phyloP scores from a whole-genome alignment of 2,113 vertebrate genomes.

The Sylvietta virens region DNA sequence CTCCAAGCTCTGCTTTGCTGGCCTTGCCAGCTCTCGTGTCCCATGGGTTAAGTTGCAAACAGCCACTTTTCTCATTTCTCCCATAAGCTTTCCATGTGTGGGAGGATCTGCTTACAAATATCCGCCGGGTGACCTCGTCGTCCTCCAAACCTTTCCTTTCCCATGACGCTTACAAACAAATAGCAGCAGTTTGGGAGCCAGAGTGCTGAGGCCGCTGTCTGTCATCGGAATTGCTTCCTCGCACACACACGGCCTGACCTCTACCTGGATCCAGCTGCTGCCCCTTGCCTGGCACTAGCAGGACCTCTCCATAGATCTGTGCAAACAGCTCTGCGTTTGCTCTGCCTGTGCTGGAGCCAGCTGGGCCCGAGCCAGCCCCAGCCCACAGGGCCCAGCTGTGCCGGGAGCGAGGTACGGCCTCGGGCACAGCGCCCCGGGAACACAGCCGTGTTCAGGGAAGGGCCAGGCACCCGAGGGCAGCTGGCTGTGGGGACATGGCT shows the following conservation, averaged over 20 bases:
- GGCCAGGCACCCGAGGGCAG: background rate
- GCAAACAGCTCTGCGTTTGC: background rate
- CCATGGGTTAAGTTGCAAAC: slow-evolving; percentile 34
- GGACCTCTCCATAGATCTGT: accelerated
- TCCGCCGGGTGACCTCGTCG: background rate
- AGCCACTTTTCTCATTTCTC: slow-evolving; percentile 1
- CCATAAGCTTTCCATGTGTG: slow-evolving; percentile 7
- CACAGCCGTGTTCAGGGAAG: accelerated
- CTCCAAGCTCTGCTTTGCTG: background rate
- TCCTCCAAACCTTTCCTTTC: background rate
- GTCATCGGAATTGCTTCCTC: background rate
- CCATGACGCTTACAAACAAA: background rate
- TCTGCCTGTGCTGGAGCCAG: background rate
- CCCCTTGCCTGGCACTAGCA: background rate
- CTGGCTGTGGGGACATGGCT: background rate
- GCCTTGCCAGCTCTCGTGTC: background rate
- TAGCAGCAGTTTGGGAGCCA: background rate
- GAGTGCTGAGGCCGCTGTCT: accelerated
- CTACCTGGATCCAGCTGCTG: background rate
- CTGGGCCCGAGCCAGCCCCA: accelerated
- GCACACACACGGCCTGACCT: accelerated
- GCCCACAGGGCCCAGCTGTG: accelerated
- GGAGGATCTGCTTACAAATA: slow-evolving; percentile 17
- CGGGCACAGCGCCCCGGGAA: accelerated
- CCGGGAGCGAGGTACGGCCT: accelerated